Evolutionary conservation across 2,797 vertebrate species (phyloP).

Genomic region (Mallotus villosus): DNA sequence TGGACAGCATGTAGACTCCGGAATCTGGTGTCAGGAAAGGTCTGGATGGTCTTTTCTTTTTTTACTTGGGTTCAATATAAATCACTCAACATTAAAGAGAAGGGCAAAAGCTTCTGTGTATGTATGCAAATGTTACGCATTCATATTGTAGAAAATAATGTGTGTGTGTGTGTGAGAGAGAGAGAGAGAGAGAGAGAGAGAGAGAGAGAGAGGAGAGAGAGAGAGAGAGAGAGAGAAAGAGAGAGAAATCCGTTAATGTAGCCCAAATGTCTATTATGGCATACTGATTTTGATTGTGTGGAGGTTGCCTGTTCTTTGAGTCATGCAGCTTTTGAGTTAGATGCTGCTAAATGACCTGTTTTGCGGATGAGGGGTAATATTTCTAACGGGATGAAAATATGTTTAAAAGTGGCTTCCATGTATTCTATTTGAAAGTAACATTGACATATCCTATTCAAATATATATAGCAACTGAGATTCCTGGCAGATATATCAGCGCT

Average conservation of each 20-base stretch:
- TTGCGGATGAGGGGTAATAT: too few relatives aligned
- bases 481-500: neutral
- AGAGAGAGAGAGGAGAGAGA: conserved; percentile 1
- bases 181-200: neutral
- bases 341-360: neutral
- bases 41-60: too few relatives aligned
- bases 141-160: conserved; percentile 11
- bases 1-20: neutral
- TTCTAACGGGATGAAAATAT: too few relatives aligned
- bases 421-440: neutral
- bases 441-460: neutral
- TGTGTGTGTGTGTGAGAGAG: conserved; percentile 22
- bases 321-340: neutral
- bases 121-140: neutral
- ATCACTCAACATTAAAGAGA: neutral
- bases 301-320: neutral
- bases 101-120: neutral
- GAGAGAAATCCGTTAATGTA: neutral
- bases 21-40: too few relatives aligned
- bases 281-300: neutral
- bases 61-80: too few relatives aligned
- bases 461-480: neutral
- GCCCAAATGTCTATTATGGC: neutral
- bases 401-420: neutral
- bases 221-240: neutral